A percentile compares a stretch with the other conserved stretches of the same genome.
Evolutionary conservation across 2,797 vertebrate genomes (phyloP).

Genomic region (Thalassophryne amazonica): DNA sequence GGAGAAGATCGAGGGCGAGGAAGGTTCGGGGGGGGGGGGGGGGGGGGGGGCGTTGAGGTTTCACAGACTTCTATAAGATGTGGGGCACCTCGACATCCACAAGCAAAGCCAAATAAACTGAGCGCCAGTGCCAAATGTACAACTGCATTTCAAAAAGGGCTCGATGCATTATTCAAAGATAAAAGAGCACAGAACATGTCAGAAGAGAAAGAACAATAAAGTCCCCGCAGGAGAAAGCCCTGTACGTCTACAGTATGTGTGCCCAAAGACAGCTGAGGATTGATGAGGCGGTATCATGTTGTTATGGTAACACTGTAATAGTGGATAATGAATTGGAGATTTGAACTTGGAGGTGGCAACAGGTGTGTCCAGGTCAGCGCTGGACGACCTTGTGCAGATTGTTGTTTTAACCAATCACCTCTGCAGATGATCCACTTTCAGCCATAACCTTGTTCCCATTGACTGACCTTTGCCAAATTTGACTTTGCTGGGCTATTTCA

Average conservation of each 20-base stretch:
- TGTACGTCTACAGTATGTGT: constrained; percentile 12
- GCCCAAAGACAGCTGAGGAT: constrained; percentile 64
- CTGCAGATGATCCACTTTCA: too few species aligned
- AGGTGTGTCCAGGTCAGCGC: constrained; percentile 41
- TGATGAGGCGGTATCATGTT: constrained; percentile 64
- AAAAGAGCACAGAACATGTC: constrained; percentile 60
- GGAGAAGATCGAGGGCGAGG: not conserved
- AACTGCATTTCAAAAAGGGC: constrained; percentile 48
- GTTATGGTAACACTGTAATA: constrained; percentile 43
- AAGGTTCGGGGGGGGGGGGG: constrained; percentile 12
- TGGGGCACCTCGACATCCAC: constrained; percentile 43
- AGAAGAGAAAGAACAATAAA: constrained; percentile 67
- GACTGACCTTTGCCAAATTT: too few species aligned
- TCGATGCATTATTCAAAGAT: constrained; percentile 66
- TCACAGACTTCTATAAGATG: constrained; percentile 53
- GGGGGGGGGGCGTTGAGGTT: constrained; percentile 25
- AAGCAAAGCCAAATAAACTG: constrained; percentile 68
- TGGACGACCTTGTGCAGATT: too few species aligned
- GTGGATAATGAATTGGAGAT: constrained; percentile 36
- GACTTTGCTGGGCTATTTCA: too few species aligned
- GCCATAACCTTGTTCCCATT: too few species aligned
- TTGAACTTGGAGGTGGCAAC: constrained; percentile 46
- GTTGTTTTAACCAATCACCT: too few species aligned
- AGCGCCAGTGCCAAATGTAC: constrained; percentile 47
- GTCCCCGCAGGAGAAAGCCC: constrained; percentile 43